phyloP scores from a whole-genome alignment of 2,888 invertebrate genomes.

The Venusia cambrica region DNA sequence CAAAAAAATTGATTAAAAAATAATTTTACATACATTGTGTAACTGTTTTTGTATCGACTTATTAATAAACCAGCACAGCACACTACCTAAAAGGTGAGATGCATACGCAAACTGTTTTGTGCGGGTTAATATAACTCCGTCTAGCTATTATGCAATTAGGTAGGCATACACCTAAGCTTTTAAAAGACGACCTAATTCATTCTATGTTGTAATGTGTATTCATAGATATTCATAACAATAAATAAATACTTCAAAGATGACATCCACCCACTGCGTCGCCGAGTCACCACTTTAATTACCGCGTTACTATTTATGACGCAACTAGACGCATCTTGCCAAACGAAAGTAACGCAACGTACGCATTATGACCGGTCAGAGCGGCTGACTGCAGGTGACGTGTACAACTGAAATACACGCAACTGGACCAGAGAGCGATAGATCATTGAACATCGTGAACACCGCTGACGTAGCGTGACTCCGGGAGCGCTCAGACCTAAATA shows the following conservation, averaged over 20 bases:
- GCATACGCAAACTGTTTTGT: too few relatives aligned
- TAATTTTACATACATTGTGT: too few relatives aligned
- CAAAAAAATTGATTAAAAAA: too few relatives aligned
- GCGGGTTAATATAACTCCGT: too few relatives aligned
- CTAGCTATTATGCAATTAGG: slow-evolving; percentile 8
- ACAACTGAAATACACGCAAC: slow-evolving; percentile 56
- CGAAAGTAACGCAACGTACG: slow-evolving; percentile 42
- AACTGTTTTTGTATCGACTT: too few relatives aligned
- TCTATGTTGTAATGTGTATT: slow-evolving; percentile 2
- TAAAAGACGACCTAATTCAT: slow-evolving; percentile 2
- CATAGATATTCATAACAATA: slow-evolving; percentile 13
- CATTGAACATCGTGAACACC: slow-evolving; percentile 30
- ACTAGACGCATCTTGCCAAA: slow-evolving; percentile 52
- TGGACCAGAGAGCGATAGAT: slow-evolving; percentile 24
- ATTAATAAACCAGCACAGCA: too few relatives aligned
- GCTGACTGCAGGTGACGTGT: slow-evolving; percentile 60
- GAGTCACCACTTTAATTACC: slow-evolving; percentile 45
- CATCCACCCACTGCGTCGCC: slow-evolving; percentile 16
- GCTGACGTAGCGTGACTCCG: slow-evolving; percentile 17
- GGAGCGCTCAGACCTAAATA: slow-evolving; percentile 16
- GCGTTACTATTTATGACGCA: slow-evolving; percentile 52
- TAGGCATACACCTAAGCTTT: not conserved
- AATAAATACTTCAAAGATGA: slow-evolving; percentile 21
- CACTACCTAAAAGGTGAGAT: too few relatives aligned
- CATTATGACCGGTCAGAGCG: slow-evolving; percentile 35